Base-by-base conservation (phyloP, 1,140 invertebrate species). In the Diabrotica undecimpunctata region DNA sequence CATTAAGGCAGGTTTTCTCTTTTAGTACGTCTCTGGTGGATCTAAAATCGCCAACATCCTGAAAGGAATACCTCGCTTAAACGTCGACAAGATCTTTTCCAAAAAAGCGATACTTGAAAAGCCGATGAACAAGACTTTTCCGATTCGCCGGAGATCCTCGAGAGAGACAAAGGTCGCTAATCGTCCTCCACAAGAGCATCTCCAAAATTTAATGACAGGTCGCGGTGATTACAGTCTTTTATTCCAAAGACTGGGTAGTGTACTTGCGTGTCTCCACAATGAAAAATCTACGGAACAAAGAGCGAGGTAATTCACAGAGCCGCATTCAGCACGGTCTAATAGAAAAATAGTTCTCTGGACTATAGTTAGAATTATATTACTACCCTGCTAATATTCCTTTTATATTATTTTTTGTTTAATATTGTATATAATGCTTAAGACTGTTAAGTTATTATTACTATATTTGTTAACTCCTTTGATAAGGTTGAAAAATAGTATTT, bases 101-200 rank as follows among this genome's bases (percentile, higher is more conserved):
- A 35, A 57, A 57, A 57, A 57, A 57, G 55, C 55, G 37, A 57
- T 37, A 37, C 55, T 54, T 54, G 55, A 57, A 57, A 57, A 37
- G 35, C 35, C 12, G 35, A 57, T 37, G 25, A 37, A 38, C 25
- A 57, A 54, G 37, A 12, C 41, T 46, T 41, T 37, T 57, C 36
- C 55, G 55, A 57, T 37, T 57, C 41, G 41, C n/a, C 38, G 55
- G 25, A 57, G 55, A 37, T 37, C 35, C 55, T 57, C 37, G 25
- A 57, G 37, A 57, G 54, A 57, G 55, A 41, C 55, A 57, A 57
- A 57, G 55, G 55, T 57, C 35, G 55, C 55, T 57, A 57, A 57
- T 57, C 55, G 55, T 37, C 36, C 5, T 37, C 25, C n/a, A 6
- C 36, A 57, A 57, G 55, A 37, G 36, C 55, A 37, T 57, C 36